A percentile compares a stretch with the other conserved stretches of the same genome.
Conservation (phyloP, 2,113 vertebrate genomes). For the Rhinolophus sinicus region DNA sequence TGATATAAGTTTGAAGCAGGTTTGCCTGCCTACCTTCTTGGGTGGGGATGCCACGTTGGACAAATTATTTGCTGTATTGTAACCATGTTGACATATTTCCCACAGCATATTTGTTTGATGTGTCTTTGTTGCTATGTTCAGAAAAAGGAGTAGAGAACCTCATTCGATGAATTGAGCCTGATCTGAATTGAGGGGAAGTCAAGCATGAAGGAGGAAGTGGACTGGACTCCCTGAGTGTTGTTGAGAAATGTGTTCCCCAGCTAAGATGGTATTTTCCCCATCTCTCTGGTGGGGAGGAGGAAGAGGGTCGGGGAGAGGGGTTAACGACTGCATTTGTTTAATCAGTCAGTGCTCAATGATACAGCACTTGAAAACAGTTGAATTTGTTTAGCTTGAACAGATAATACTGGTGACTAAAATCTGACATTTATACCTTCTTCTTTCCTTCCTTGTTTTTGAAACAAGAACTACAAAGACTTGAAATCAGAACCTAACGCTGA, state of each 20-base stretch:
- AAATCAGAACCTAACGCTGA: not conserved
- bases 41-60: not conserved
- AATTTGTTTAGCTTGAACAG: not conserved
- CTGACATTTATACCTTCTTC: not conserved
- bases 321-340: not conserved
- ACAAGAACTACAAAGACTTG: not conserved
- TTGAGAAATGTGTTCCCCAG: not conserved
- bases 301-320: not conserved
- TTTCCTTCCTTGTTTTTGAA: constrained; percentile 10
- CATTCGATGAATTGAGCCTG: not conserved
- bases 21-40: not conserved
- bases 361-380: not conserved
- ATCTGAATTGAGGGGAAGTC: constrained; percentile 28
- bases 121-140: not conserved
- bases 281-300: not conserved
- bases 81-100: not conserved
- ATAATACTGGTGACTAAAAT: not conserved
- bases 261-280: not conserved
- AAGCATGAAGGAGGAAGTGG: constrained; percentile 41
- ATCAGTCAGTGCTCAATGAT: not conserved
- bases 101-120: not conserved
- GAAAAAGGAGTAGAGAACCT: not conserved
- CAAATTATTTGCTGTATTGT: not conserved
- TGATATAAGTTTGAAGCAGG: not conserved
- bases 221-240: not conserved